These are phyloP conservation scores for Agonopterix heracliana DNA, from an alignment of 2,888 invertebrate genomes.

Conservation along the genomic window DNA sequence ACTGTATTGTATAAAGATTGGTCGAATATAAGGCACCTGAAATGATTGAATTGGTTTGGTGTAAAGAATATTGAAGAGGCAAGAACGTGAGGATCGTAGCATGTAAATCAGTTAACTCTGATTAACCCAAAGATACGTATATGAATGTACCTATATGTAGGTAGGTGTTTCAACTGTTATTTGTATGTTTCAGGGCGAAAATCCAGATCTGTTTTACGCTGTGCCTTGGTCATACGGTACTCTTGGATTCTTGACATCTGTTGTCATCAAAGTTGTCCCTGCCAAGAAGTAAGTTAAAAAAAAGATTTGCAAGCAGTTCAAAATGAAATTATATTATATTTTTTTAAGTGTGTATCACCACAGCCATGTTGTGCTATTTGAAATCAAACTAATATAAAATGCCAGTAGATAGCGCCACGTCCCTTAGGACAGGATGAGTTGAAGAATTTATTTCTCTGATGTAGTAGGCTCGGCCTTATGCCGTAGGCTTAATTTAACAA, in stretches of 20 bases:
- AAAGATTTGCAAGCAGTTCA: background rate
- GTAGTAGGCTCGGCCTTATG: no score
- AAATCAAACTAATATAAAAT: background rate
- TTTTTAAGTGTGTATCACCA: no score
- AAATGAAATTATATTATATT: no score
- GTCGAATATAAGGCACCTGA: background rate
- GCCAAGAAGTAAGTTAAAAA: conserved; percentile 76
- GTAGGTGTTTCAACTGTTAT: background rate
- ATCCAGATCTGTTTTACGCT: conserved; percentile 84
- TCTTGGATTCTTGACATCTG: conserved; percentile 86
- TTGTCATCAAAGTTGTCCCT: conserved; percentile 83
- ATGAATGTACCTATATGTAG: background rate
- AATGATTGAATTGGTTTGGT: background rate
- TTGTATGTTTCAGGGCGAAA: conserved; percentile 73
- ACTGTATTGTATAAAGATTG: background rate
- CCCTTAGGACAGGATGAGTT: no score
- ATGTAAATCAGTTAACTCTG: background rate
- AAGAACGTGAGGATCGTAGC: background rate
- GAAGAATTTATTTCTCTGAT: no score
- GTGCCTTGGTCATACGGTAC: conserved; percentile 93
- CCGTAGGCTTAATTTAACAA: no score
- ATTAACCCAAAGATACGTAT: background rate
- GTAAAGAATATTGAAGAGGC: background rate
- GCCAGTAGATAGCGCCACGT: no score
- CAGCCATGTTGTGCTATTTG: no score